These are phyloP conservation scores for Bovichtus diacanthus DNA, from an alignment of 2,797 vertebrate genomes.

Conservation along the genomic window DNA sequence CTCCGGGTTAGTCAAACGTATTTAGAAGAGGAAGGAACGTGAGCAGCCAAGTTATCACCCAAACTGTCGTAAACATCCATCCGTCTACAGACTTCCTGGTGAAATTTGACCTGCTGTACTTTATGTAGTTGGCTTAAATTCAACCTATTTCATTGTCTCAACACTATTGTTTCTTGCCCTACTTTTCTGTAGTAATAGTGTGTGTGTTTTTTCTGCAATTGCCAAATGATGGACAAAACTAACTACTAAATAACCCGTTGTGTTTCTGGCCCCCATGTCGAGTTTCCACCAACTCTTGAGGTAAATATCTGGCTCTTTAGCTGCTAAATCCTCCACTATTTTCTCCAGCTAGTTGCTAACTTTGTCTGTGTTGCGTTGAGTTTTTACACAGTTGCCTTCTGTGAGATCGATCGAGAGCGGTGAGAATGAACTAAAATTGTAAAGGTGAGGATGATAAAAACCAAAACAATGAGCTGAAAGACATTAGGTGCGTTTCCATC, in stretches of 20 bases:
- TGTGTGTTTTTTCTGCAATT: background rate
- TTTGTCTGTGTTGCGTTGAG: background rate
- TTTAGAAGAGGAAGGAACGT: background rate
- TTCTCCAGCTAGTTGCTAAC: background rate
- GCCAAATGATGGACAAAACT: background rate
- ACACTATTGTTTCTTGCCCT: background rate
- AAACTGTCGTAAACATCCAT: background rate
- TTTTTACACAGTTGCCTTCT: background rate
- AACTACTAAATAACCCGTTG: background rate
- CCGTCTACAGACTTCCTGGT: background rate
- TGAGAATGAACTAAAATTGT: background rate
- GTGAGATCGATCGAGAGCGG: background rate
- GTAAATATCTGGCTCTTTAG: background rate
- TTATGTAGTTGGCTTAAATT: background rate
- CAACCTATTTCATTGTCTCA: background rate
- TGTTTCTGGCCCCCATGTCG: background rate
- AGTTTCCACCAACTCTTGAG: background rate
- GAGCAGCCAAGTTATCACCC: background rate
- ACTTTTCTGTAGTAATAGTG: background rate
- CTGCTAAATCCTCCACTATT: background rate
- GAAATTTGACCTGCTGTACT: conserved; percentile 3
- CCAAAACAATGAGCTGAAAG: background rate
- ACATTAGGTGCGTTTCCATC: no score
- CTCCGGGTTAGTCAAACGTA: background rate
- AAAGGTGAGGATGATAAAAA: background rate